phyloP scores from a whole-genome alignment of 1,140 invertebrate species.

The Trachymyrmex cornetzi region DNA sequence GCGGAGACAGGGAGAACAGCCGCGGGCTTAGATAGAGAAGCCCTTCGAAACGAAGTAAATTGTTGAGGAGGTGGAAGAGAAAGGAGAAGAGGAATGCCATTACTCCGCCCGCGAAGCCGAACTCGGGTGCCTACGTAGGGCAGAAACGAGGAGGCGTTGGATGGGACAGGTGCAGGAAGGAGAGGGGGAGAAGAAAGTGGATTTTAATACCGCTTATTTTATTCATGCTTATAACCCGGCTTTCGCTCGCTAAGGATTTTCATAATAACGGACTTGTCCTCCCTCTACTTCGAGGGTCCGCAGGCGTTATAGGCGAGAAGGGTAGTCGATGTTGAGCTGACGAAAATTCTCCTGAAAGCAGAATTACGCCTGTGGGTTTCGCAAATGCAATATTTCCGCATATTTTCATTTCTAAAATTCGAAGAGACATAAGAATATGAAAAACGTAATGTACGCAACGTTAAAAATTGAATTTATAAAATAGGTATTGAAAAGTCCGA shows the following conservation, averaged over 20 bases:
- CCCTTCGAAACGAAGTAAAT: conserved; percentile 69
- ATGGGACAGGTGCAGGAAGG: conserved; percentile 46
- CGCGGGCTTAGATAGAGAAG: conserved; percentile 55
- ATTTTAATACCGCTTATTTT: conserved; percentile 77
- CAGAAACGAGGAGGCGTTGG: conserved; percentile 50
- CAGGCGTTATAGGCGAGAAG: conserved; percentile 60
- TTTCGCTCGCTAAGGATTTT: conserved; percentile 71
- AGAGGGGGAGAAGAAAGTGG: conserved; percentile 59
- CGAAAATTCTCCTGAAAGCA: conserved; percentile 46
- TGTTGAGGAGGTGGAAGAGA: conserved; percentile 61
- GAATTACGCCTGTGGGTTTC: not conserved
- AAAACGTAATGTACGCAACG: not conserved
- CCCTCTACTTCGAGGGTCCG: conserved; percentile 10
- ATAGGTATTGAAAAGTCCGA: too few species aligned
- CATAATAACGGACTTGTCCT: conserved; percentile 72
- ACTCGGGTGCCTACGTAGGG: conserved; percentile 32
- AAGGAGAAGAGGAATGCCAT: conserved; percentile 73
- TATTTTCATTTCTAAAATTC: conserved; percentile 15
- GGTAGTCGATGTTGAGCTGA: conserved; percentile 56
- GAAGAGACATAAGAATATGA: not conserved
- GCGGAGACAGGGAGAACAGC: conserved; percentile 45
- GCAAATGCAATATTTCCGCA: conserved; percentile 27
- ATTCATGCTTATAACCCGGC: conserved; percentile 74
- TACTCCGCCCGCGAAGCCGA: conserved; percentile 65
- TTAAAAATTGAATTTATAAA: not conserved